Evolutionary conservation across 2,888 invertebrate species (phyloP).

Genomic region (Trichopoda pennipes): DNA sequence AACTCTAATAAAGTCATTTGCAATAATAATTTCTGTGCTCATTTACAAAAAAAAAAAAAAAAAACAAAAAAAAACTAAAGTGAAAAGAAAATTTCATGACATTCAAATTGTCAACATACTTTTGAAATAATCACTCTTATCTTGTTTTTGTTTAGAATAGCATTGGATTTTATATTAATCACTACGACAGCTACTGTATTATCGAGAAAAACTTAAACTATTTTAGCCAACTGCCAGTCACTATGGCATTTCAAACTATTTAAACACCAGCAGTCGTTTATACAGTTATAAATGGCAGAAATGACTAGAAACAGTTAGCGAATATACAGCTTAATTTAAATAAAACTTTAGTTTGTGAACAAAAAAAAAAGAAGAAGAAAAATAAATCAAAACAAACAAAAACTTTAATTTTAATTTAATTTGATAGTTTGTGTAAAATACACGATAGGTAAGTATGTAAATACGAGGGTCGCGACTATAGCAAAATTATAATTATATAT

Average conservation of each 20-base stretch:
- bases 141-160: neutral
- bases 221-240: slow-evolving; percentile 40
- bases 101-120: slow-evolving; percentile 54
- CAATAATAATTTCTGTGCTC: slow-evolving; percentile 46
- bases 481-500: too few species aligned
- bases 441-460: neutral
- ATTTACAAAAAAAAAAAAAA: slow-evolving; percentile 6
- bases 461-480: neutral
- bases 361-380: neutral
- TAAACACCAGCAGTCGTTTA: slow-evolving; percentile 19
- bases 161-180: slow-evolving; percentile 18
- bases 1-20: slow-evolving; percentile 44
- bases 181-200: neutral
- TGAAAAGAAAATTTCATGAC: slow-evolving; percentile 44
- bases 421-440: slow-evolving; percentile 35
- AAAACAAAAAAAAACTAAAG: neutral
- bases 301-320: slow-evolving; percentile 16
- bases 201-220: neutral
- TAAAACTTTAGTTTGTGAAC: slow-evolving; percentile 25
- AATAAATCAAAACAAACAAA: neutral
- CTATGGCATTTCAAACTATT: slow-evolving; percentile 35
- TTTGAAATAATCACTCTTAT: slow-evolving; percentile 11
- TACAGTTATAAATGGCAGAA: neutral
- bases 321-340: slow-evolving; percentile 33
- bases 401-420: slow-evolving; percentile 41